A percentile compares a stretch with the other conserved stretches of the same genome.
phyloP scores from a whole-genome alignment of 2,888 invertebrate genomes.

The Balanococcus diminutus region DNA sequence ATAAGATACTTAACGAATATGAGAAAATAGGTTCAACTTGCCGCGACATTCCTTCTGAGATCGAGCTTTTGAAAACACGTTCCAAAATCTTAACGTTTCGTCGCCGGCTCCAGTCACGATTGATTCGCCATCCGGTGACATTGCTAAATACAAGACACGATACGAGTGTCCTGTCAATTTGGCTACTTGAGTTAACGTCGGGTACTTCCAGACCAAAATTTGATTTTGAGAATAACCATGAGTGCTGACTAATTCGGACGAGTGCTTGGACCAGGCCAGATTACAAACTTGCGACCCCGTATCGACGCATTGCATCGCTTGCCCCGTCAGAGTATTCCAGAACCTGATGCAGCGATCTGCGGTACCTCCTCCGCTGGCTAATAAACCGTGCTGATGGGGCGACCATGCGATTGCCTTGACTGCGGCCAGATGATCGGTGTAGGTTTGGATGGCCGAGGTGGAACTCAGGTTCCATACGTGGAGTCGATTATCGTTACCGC shows the following conservation, averaged over 20 bases:
- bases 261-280: conserved; percentile 98
- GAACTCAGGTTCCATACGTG: conserved; percentile 92
- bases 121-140: conserved; percentile 97
- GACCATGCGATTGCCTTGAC: conserved; percentile 99
- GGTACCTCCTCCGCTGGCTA: conserved; percentile 99
- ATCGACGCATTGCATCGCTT: conserved; percentile 97
- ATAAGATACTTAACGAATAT: conserved; percentile 54
- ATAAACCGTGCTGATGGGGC: conserved; percentile 94
- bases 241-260: conserved; percentile 92
- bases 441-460: conserved; percentile 88
- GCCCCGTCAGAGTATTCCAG: conserved; percentile 98
- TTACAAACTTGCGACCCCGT: conserved; percentile 92
- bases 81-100: conserved; percentile 98
- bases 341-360: conserved; percentile 96
- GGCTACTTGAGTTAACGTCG: conserved; percentile 87
- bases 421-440: conserved; percentile 95
- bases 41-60: conserved; percentile 58
- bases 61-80: conserved; percentile 88
- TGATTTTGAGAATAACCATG: conserved; percentile 99
- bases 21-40: conserved; percentile 56
- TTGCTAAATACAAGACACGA: conserved; percentile 91
- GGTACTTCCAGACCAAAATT: conserved; percentile 98
- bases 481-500: conserved; percentile 96
- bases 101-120: conserved; percentile 99
- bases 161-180: conserved; percentile 97